Evolutionary conservation across 1,140 invertebrate genomes (phyloP).

Genomic region (Drosophila ercepeae): DNA sequence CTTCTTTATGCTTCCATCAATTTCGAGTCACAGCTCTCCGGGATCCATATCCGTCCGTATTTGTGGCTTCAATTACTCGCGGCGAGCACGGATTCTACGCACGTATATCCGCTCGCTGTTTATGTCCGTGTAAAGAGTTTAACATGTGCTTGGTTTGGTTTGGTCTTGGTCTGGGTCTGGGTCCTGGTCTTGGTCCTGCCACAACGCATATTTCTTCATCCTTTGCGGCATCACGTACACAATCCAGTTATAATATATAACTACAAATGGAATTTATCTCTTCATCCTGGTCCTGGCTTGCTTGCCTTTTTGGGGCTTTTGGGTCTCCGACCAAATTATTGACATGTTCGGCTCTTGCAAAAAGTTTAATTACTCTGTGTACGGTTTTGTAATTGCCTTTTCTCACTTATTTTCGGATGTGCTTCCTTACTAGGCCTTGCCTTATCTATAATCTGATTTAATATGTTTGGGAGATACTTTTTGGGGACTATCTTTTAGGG

Average conservation of each 20-base stretch:
- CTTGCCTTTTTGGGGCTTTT: background rate
- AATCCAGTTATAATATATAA: constrained; percentile 58
- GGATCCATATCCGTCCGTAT: constrained; percentile 14
- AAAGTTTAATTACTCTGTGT: constrained; percentile 10
- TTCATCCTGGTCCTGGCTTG: constrained; percentile 1
- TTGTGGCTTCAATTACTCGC: constrained; percentile 68
- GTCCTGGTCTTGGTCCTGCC: constrained; percentile 16
- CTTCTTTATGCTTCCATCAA: constrained; percentile 62
- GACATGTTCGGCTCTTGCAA: constrained; percentile 34
- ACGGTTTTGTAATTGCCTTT: constrained; percentile 36
- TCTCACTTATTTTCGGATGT: background rate
- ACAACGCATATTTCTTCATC: constrained; percentile 49
- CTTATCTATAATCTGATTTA: background rate
- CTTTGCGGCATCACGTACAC: constrained; percentile 48
- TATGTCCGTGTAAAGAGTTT: constrained; percentile 81
- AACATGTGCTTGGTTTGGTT: constrained; percentile 61
- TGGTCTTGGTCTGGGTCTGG: constrained; percentile 10
- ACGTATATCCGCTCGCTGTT: constrained; percentile 73
- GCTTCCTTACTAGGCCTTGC: no score
- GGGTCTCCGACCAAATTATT: constrained; percentile 38
- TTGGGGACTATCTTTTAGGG: no score
- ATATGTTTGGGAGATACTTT: background rate
- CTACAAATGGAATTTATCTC: constrained; percentile 60
- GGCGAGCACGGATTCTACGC: constrained; percentile 66
- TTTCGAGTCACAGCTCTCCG: constrained; percentile 38